Evolutionary conservation across 2,888 invertebrate species (phyloP), one percentile per base, ranked within the genome.

Genomic region (Catonia carolina): DNA sequence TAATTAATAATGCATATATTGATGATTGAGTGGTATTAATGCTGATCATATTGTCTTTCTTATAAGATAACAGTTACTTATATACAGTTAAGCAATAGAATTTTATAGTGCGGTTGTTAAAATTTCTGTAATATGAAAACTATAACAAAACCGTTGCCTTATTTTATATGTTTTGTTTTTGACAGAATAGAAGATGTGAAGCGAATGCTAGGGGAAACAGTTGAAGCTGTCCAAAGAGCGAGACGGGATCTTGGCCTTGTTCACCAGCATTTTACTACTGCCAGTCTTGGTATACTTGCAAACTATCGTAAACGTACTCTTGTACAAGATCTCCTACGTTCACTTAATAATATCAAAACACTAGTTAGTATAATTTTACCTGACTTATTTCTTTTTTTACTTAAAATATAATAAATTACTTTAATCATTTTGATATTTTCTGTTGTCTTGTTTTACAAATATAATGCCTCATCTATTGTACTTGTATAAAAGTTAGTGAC

Each of bases 291-390:
- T 20, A 90, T 98, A 60, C 75, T 98, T 47, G 90, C 95, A 0
- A 94, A 95, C 71, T 93, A 94, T 69, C 78, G 89, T 48, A 94
- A 93, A 71, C 75, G 93, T 52, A 91, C 93, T 70, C 82, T 89
- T 56, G 82, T 94, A 5, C 80, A 84, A 59, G 84, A 85, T 52
- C 77, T 97, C 0, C 75, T 96, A 1, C 83, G 85, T 63, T 89
- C 88, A 18, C 74, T 98, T 35, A 78, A 81, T 61, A 86, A 84
- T 33, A 87, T 93, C 20, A 89, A 88, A 72, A 86, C 86, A 61
- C 74, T 92, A 73, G 85, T 85, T 73, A 74, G 77, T 69, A 54
- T 56, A 52, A 6, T 37, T 37, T 37, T 4, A 10, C 17, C n/a
- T 15, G 3, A 37, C 4, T 8, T 10, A 37, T n/a, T 20, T 50